Evolutionary conservation across 2,797 vertebrate species (phyloP), one percentile per base, ranked within the genome.

Genomic region (Rhodeus uyekii): DNA sequence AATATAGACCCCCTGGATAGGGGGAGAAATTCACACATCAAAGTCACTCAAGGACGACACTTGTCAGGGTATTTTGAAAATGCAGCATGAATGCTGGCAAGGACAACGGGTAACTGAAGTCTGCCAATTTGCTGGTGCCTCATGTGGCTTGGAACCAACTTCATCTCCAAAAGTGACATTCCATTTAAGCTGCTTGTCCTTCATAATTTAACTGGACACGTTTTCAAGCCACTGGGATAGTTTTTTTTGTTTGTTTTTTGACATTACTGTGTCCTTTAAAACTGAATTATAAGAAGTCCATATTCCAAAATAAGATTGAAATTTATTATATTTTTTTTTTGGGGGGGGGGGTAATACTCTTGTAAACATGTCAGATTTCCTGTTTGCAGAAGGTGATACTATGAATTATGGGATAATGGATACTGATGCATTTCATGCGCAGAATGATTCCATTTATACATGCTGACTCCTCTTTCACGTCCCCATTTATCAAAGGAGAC

Each of bases 401-500:
- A 86, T 88, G 89, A 84, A 86, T 87, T 83, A 81, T 61, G 87
- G 87, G 85, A 89, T 81, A 48, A 77, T 60, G 81, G 87, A 91
- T 89, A 91, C 63, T 76, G 63, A 76, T 76, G 48, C 69, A 38
- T 76, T 18, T 13, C 48, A 16, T 50, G 50, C 22, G 0, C 73
- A 89, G 89, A 88, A 90, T 92, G 89, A 90, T 91, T 89, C 84
- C 85, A 85, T 88, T 85, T 82, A 82, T 90, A 90, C 89, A 85
- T 90, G 90, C 90, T 90, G 88, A 89, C 87, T 84, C 87, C 39
- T 76, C 89, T 60, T 76, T 69, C 87, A 87, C 86, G 50, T 77
- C 87, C 89, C 90, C 90, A 91, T 92, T 91, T 91, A 86, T 90
- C 88, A 90, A 92, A 93, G 90, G 91, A 93, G 93, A 93, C 92